phyloP scores from a whole-genome alignment of 2,888 invertebrate genomes.

The Aromia moschata region DNA sequence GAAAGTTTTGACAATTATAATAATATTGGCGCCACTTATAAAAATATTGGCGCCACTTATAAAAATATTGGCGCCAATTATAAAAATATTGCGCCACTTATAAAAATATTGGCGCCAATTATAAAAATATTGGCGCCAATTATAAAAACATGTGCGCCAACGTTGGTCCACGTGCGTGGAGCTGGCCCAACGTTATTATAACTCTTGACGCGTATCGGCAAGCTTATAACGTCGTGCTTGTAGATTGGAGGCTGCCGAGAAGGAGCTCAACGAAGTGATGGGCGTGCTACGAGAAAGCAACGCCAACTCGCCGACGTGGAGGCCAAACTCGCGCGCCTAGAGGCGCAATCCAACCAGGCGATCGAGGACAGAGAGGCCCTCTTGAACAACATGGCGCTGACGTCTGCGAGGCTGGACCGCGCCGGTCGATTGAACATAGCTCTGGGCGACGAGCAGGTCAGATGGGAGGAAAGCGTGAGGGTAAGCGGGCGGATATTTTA shows the following conservation, averaged over 20 bases:
- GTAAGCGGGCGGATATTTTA: constrained; percentile 58
- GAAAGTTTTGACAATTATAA: no score
- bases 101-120: no score
- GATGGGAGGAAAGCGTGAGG: constrained; percentile 82
- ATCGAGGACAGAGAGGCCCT: constrained; percentile 79
- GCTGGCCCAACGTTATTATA: no score
- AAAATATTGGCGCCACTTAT: no score
- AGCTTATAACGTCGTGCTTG: no score
- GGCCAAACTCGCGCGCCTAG: constrained; percentile 68
- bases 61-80: no score
- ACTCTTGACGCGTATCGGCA: no score
- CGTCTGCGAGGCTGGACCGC: constrained; percentile 79
- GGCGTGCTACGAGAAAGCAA: constrained; percentile 78
- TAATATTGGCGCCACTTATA: no score
- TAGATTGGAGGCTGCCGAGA: constrained; percentile 81
- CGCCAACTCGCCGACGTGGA: constrained; percentile 84
- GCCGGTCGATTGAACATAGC: constrained; percentile 89
- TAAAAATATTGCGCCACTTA: no score
- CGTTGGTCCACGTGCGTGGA: no score
- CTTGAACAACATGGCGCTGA: constrained; percentile 78
- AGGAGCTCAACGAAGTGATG: constrained; percentile 80
- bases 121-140: no score
- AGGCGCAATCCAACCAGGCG: constrained; percentile 75
- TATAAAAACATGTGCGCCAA: no score
- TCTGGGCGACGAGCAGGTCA: constrained; percentile 83